Evolutionary conservation across 1,140 invertebrate species (phyloP).

Genomic region (Neuroterus valhalla): DNA sequence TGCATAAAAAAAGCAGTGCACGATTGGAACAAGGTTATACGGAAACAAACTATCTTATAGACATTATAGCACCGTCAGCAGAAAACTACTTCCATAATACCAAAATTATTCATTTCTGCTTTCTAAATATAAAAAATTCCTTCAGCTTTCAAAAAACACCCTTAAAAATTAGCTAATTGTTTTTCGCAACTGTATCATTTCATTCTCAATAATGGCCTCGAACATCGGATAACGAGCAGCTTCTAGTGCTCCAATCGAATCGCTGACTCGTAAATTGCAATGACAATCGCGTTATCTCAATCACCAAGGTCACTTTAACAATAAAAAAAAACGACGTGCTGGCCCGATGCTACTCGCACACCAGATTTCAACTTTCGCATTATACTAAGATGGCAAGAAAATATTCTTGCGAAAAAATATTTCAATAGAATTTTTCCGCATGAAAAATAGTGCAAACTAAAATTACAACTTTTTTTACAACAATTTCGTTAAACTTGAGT

Average conservation of each 20-base stretch:
- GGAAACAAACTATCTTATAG: background rate
- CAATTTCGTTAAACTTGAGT: no score
- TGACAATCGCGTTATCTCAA: conserved; percentile 48
- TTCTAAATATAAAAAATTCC: background rate
- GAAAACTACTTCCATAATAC: conserved; percentile 16
- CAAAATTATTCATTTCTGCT: conserved; percentile 16
- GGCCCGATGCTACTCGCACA: background rate
- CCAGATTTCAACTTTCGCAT: no score
- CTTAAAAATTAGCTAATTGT: no score
- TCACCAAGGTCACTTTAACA: conserved; percentile 43
- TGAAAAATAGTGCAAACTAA: no score
- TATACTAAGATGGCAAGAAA: no score
- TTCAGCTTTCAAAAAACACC: background rate
- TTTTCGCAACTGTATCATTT: background rate
- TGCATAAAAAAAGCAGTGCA: no score
- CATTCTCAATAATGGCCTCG: conserved; percentile 45
- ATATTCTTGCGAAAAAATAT: no score
- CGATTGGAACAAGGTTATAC: background rate
- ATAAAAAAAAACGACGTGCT: conserved; percentile 30
- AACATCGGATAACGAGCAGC: conserved; percentile 45
- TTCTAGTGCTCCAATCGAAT: conserved; percentile 38
- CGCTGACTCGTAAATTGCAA: conserved; percentile 53
- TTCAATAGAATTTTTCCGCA: no score
- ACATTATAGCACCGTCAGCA: background rate
- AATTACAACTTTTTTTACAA: no score